Evolutionary conservation across 2,888 invertebrate genomes (phyloP).

Genomic region (Pammene fasciana): DNA sequence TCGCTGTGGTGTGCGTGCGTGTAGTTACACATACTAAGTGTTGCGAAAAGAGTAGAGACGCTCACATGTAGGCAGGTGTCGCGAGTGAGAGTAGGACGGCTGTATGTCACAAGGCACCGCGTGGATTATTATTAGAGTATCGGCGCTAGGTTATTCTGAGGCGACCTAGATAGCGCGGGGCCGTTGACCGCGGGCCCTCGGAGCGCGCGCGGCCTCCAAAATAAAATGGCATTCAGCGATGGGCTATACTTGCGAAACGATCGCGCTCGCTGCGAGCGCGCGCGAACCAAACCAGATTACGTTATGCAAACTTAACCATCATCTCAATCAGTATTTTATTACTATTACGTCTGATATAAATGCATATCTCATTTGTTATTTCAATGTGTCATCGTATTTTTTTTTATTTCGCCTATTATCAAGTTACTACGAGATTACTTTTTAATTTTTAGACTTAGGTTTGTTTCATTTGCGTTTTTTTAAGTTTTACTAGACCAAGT

Average conservation of each 20-base stretch:
- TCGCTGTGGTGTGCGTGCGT: constrained; percentile 56
- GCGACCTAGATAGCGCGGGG: constrained; percentile 82
- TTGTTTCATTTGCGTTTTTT: background rate
- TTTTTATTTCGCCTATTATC: background rate
- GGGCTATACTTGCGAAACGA: constrained; percentile 81
- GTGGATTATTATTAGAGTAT: constrained; percentile 82
- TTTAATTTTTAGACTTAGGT: background rate
- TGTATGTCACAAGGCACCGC: constrained; percentile 71
- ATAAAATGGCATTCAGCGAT: constrained; percentile 82
- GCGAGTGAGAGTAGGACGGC: constrained; percentile 73
- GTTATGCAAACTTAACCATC: constrained; percentile 29
- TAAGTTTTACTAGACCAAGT: background rate
- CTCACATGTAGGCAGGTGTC: constrained; percentile 59
- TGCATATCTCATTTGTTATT: constrained; percentile 12
- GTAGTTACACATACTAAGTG: constrained; percentile 57
- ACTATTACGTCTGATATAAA: constrained; percentile 30
- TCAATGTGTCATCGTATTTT: constrained; percentile 4
- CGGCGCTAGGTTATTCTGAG: constrained; percentile 83
- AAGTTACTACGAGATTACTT: background rate
- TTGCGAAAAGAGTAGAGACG: constrained; percentile 71
- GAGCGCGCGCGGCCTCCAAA: constrained; percentile 80
- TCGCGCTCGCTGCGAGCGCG: constrained; percentile 53
- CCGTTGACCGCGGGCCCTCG: constrained; percentile 82
- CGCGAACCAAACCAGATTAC: constrained; percentile 18
- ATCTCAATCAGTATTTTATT: constrained; percentile 23